These are phyloP conservation scores for Promerops cafer DNA, from an alignment of 2,113 vertebrate genomes.

Conservation along the genomic window DNA sequence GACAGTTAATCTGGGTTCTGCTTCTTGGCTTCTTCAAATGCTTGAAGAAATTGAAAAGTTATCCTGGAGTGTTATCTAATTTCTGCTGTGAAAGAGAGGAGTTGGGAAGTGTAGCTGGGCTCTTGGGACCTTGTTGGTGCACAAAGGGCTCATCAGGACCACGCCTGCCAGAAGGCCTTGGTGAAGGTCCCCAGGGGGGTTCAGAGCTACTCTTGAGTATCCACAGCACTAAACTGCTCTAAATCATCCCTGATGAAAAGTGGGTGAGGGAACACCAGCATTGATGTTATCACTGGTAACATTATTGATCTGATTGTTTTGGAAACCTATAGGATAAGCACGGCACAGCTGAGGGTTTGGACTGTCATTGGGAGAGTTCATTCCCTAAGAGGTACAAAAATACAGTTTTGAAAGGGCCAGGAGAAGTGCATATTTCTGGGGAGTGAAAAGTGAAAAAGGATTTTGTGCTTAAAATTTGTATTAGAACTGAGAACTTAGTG, in stretches of 20 bases:
- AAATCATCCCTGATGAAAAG: background rate
- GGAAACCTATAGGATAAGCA: accelerated
- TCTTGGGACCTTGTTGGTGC: background rate
- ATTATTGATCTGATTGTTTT: background rate
- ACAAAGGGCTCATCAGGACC: background rate
- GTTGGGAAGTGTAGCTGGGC: background rate
- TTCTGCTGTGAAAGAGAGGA: background rate
- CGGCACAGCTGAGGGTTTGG: background rate
- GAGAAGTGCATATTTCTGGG: background rate
- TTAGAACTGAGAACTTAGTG: background rate
- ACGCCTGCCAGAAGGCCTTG: background rate
- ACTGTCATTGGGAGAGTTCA: background rate
- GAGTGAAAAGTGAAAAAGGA: background rate
- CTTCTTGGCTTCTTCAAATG: background rate
- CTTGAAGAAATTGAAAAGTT: background rate
- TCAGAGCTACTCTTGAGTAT: background rate
- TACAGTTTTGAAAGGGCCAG: background rate
- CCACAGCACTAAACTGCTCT: background rate
- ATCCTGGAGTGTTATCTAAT: background rate
- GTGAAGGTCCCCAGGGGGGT: background rate
- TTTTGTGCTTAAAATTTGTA: background rate
- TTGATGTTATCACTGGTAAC: background rate
- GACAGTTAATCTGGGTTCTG: background rate
- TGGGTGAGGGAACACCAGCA: background rate
- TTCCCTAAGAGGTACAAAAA: background rate